Evolutionary conservation across 64 coral and sea anemone species (phyloP), one percentile per base, ranked within the genome.

Genomic region (Stylophora pistillata): DNA sequence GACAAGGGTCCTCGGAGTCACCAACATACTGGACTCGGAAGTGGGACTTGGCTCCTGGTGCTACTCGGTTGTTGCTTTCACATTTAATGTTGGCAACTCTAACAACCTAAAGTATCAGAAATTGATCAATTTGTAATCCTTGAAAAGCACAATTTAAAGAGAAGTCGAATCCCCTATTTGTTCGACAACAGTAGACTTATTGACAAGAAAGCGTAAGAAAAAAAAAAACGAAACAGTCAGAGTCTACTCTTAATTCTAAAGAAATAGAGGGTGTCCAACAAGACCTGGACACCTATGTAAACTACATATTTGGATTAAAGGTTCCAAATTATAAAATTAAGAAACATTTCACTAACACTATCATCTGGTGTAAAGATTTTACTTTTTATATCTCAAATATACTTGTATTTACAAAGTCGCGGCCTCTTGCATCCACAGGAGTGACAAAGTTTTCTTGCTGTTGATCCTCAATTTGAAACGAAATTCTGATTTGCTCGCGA

Each of bases 321-420:
- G 37, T 7, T 47, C n/a, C n/a, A n/a, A n/a, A 60, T 0, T 60
- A 20, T 12, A 60, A 20, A 23, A 64, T 16, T 16, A 6, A 0
- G 61, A 23, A 23, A 9, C 61, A n/a, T 4, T 9, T 16, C 1
- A 17, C 61, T 7, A 64, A 18, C 61, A 64, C 2, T 10, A 9
- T 17, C 9, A 21, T n/a, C 17, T 0, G 23, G 61, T 9, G 1
- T 72, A 28, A 32, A 63, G 4, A 4, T 5, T 63, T 72, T 71
- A 27, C 6, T 27, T 26, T 71, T 71, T 26, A 28, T 14, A 10
- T 28, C 18, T 74, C 58, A 21, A 21, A 20, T 62, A 0, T 37
- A 82, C 79, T n/a, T n/a, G n/a, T n/a, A n/a, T n/a, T 82, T 68
- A 64, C 79, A 52, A 31, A 68, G 65, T 82, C 58, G 15, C 16